Conservation (phyloP, 2,888 invertebrate species). For the Tachina lurida region DNA sequence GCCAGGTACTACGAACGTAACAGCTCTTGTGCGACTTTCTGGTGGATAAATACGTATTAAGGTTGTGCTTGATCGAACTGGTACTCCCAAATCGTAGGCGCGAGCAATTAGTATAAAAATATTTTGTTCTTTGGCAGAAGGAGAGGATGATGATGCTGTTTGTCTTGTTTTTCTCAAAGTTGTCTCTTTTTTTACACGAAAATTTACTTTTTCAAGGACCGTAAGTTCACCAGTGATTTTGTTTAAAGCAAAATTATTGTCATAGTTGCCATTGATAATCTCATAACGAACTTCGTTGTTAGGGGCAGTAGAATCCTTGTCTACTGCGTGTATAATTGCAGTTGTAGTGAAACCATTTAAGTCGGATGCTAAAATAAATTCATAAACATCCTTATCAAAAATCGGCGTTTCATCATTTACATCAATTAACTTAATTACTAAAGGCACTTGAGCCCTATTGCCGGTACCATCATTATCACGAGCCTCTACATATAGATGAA, state of each 20-base stretch:
- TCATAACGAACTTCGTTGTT: slow-evolving; percentile 94
- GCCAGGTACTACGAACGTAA: slow-evolving; percentile 92
- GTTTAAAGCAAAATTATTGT: slow-evolving; percentile 89
- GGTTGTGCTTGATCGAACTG: slow-evolving; percentile 88
- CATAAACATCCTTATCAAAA: slow-evolving; percentile 91
- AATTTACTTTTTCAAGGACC: slow-evolving; percentile 84
- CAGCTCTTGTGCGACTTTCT: slow-evolving; percentile 89
- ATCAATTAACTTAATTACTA: slow-evolving; percentile 89
- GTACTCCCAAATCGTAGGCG: slow-evolving; percentile 93
- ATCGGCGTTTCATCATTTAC: slow-evolving; percentile 94
- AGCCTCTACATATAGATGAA: slow-evolving; percentile 92
- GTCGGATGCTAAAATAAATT: slow-evolving; percentile 90
- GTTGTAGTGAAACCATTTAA: slow-evolving; percentile 89
- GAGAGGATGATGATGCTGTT: slow-evolving; percentile 57
- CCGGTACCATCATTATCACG: slow-evolving; percentile 93
- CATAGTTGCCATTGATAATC: slow-evolving; percentile 89
- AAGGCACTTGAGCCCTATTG: slow-evolving; percentile 88
- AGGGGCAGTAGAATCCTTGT: slow-evolving; percentile 91
- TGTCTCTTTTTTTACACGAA: slow-evolving; percentile 80
- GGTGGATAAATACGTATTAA: slow-evolving; percentile 91
- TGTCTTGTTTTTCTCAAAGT: slow-evolving; percentile 75
- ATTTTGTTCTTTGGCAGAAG: slow-evolving; percentile 69
- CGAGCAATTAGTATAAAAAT: slow-evolving; percentile 87
- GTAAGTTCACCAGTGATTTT: slow-evolving; percentile 90
- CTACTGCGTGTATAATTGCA: slow-evolving; percentile 91